Percentiles rank a stretch among this genome's conserved stretches.
phyloP scores from a whole-genome alignment of 2,888 invertebrate species.

The Polydesmus complanatus region DNA sequence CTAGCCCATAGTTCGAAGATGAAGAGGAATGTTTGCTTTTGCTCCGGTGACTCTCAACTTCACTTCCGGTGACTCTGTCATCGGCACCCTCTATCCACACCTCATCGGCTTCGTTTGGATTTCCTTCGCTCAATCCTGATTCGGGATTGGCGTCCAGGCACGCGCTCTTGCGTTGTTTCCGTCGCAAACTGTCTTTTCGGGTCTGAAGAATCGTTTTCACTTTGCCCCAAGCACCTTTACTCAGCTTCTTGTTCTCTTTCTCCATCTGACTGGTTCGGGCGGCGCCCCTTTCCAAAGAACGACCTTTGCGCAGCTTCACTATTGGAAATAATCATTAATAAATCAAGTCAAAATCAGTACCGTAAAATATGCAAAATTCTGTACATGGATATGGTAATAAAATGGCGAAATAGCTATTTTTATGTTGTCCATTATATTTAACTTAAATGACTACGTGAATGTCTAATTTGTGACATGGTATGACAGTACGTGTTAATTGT shows the following conservation, averaged over 20 bases:
- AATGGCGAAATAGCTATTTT: too few species aligned
- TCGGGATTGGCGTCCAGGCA: not conserved
- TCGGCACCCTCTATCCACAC: not conserved
- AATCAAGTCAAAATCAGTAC: too few species aligned
- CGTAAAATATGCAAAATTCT: too few species aligned
- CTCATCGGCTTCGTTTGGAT: not conserved
- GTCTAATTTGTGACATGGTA: too few species aligned
- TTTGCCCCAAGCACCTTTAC: slow-evolving; percentile 61
- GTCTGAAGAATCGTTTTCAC: slow-evolving; percentile 63
- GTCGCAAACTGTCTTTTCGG: slow-evolving; percentile 50
- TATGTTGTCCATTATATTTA: too few species aligned
- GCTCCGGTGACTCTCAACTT: not conserved
- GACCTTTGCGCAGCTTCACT: slow-evolving; percentile 7
- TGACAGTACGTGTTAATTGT: too few species aligned
- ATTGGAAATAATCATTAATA: too few species aligned
- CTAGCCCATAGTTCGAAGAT: not conserved
- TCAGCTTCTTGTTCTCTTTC: slow-evolving; percentile 37
- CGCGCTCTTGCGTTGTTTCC: slow-evolving; percentile 37
- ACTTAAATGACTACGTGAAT: too few species aligned
- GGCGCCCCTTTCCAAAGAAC: slow-evolving; percentile 9
- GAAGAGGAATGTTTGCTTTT: not conserved
- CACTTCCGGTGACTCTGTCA: not conserved
- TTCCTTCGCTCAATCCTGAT: not conserved
- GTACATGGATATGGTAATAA: too few species aligned
- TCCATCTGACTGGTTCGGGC: slow-evolving; percentile 1